A percentile compares a stretch with the other conserved stretches of the same genome.
These are phyloP conservation scores for Passer montanus DNA, from an alignment of 2,113 vertebrate species.

Conservation along the genomic window DNA sequence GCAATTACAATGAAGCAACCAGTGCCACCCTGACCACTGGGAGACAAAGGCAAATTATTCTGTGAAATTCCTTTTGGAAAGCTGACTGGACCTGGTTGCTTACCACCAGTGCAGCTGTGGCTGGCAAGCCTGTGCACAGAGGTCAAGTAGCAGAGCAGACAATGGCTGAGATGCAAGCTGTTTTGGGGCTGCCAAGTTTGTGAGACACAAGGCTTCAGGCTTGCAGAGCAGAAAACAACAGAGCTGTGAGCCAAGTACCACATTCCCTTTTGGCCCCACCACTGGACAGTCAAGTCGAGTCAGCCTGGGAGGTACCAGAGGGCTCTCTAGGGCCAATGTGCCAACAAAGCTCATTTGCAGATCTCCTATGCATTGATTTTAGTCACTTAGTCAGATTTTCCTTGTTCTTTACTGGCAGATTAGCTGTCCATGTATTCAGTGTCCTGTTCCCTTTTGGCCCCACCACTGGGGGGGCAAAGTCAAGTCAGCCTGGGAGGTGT, in stretches of 20 bases:
- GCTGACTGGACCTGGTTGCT: background rate
- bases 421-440: background rate
- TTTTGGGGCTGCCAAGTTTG: background rate
- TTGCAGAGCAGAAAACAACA: background rate
- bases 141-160: background rate
- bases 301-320: background rate
- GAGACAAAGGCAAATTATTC: background rate
- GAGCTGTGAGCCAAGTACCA: background rate
- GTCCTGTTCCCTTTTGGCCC: background rate
- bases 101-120: background rate
- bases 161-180: background rate
- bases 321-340: background rate
- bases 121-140: fast-evolving
- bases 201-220: background rate
- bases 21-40: background rate
- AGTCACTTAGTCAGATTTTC: background rate
- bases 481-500: fast-evolving
- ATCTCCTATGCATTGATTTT: background rate
- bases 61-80: background rate
- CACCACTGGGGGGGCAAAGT: background rate
- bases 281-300: fast-evolving
- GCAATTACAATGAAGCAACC: fast-evolving
- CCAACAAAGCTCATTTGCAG: background rate
- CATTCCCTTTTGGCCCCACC: fast-evolving
- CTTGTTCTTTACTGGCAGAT: background rate